Conservation (phyloP, 2,113 vertebrate species). For the rat (Rattus norvegicus) region DNA sequence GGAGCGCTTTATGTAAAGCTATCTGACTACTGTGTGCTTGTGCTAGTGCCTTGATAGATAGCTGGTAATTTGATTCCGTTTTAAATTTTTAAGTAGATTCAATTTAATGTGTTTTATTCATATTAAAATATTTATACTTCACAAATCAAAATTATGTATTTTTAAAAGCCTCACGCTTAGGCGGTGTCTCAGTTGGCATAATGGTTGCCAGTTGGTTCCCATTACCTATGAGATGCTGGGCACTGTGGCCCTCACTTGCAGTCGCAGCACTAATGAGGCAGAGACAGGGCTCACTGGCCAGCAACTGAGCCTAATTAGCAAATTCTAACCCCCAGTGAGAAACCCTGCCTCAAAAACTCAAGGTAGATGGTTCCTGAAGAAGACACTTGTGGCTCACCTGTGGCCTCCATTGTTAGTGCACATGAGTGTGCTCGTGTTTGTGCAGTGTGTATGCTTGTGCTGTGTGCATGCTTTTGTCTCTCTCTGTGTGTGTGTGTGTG, state of each 20-base stretch:
- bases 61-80: not conserved
- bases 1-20: not conserved
- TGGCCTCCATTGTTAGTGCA: too few relatives aligned
- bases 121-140: not conserved
- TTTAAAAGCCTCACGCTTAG: not conserved
- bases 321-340: not conserved
- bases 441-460: too few relatives aligned
- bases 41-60: not conserved
- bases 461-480: too few relatives aligned
- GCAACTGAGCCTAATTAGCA: not conserved
- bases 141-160: slow-evolving; percentile 29
- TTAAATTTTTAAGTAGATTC: not conserved
- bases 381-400: too few relatives aligned
- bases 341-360: not conserved
- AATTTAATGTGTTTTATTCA: not conserved
- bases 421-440: too few relatives aligned
- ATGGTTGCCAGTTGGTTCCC: not conserved
- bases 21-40: not conserved
- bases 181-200: not conserved
- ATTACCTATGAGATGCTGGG: not conserved
- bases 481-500: too few relatives aligned
- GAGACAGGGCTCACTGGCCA: not conserved
- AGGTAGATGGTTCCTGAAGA: not conserved
- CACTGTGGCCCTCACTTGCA: not conserved
- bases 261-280: too few relatives aligned